phyloP scores from a whole-genome alignment of 1,140 invertebrate genomes.

The Sipha flava region DNA sequence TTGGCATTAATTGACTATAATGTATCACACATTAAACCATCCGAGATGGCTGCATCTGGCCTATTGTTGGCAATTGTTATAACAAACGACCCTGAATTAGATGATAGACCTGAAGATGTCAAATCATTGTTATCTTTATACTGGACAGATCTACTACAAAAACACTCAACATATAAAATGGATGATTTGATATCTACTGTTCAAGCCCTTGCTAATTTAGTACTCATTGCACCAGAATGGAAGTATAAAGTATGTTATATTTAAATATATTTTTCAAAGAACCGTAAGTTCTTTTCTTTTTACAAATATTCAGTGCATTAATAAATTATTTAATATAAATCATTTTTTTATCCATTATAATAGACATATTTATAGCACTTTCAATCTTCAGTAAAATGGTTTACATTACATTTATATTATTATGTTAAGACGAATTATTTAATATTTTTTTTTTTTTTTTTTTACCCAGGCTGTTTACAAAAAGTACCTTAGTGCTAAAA shows the following conservation, averaged over 20 bases:
- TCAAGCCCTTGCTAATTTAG: background rate
- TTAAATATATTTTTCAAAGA: no score
- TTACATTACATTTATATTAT: no score
- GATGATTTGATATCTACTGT: constrained; percentile 1
- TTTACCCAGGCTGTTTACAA: constrained; percentile 6
- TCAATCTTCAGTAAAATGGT: no score
- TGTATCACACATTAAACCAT: constrained; percentile 71
- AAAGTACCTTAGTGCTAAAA: constrained; percentile 4
- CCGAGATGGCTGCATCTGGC: constrained; percentile 65
- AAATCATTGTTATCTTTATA: constrained; percentile 11
- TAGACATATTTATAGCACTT: no score
- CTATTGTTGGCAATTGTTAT: constrained; percentile 53
- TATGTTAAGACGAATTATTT: background rate
- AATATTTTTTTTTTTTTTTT: background rate
- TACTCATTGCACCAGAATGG: background rate
- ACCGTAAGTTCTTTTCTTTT: no score
- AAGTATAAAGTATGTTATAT: constrained; percentile 12
- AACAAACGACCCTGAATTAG: constrained; percentile 18
- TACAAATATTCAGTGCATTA: no score
- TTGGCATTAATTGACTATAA: constrained; percentile 73
- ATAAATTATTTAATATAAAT: no score
- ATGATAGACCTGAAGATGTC: background rate
- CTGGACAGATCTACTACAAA: background rate
- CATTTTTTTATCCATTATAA: no score
- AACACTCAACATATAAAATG: background rate